Base-by-base conservation (phyloP, 2,888 invertebrate genomes). In the Eustalomyia histrio region DNA sequence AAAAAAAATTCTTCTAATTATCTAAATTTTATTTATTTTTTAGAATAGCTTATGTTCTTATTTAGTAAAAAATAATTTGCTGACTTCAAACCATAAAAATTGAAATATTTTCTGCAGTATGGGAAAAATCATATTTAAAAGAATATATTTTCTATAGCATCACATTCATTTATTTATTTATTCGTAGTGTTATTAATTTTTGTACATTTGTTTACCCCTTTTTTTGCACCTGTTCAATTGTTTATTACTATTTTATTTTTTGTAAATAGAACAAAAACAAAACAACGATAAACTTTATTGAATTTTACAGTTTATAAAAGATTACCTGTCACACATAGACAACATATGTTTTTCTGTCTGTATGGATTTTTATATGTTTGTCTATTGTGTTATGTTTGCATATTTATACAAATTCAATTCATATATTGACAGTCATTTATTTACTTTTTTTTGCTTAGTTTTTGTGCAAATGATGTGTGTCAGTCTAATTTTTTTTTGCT, bases 351-450 rank as follows among this genome's bases (percentile, higher is more conserved):
- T 57, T 17, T 16, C 47, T 35, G 29, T 29, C 29, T 29, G 21
- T 21, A 21, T 18, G 43, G 33, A 35, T 35, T 35, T 35, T 35
- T 43, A 21, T 21, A 21, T 21, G 21, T 21, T 21, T 47, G n/a
- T n/a, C 9, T 47, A n/a, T 47, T n/a, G 14, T 47, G 3, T 47
- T 47, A 47, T 29, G 7, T 29, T 29, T 29, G 3, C 7, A 3
- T 21, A 21, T 43, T 47, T 71, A 50, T 58, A 43, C n/a, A 58
- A 69, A 43, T 65, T 67, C 60, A 71, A 71, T 71, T 60, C 47
- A 33, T 58, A 24, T 71, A 60, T 33, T 67, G 67, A 60, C 64
- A 69, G 18, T 69, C 68, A 53, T 73, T 79, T 68, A 67, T 67
- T 78, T 67, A 63, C 61, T 63, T 72, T 9, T 72, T 9, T 33